Conservation (phyloP, 2,113 vertebrate species). For the Lophotis ruficrista region DNA sequence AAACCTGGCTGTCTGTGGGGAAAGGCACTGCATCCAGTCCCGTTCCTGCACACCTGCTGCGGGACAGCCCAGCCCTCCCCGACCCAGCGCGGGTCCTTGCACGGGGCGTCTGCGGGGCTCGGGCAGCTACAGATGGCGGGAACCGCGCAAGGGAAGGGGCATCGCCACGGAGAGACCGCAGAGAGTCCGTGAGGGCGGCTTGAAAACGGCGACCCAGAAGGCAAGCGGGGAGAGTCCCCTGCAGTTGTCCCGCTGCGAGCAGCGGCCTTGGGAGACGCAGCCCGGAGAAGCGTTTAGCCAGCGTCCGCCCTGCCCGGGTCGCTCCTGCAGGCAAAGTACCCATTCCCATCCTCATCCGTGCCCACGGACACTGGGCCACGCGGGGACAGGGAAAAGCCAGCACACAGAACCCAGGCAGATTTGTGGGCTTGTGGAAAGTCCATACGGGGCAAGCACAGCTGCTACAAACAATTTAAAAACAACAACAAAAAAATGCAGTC, state of each 20-base stretch:
- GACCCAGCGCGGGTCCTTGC: accelerated
- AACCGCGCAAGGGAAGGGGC: neutral
- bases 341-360: neutral
- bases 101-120: neutral
- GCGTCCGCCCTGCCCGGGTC: neutral
- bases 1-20: neutral
- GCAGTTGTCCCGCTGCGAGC: neutral
- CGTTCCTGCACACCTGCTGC: neutral
- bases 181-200: neutral
- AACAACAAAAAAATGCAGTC: neutral
- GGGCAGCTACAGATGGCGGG: neutral
- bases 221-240: neutral
- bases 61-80: neutral
- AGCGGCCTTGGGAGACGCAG: too few relatives aligned
- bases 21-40: neutral
- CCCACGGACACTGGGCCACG: accelerated
- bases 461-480: neutral
- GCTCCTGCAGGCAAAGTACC: neutral
- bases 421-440: neutral
- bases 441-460: neutral
- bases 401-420: neutral
- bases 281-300: neutral
- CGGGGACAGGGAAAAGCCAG: neutral
- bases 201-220: neutral
- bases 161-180: accelerated